Base-by-base conservation (phyloP, 2,797 vertebrate species). In the Arrhamphus sclerolepis region DNA sequence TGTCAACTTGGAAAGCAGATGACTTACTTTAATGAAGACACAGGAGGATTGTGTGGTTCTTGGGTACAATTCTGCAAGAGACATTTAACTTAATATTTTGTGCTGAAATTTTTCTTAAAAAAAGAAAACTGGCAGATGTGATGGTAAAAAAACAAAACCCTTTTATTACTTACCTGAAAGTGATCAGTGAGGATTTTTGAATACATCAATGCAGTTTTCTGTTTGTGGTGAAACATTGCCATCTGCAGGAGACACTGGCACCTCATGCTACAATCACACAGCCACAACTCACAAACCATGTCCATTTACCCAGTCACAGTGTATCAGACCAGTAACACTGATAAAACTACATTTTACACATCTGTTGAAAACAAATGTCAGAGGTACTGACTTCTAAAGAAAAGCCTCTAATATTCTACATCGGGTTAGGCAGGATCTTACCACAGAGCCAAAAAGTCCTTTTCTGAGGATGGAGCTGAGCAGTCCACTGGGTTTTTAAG, bases 241-340 rank as follows among this genome's bases (percentile, higher is more conserved):
- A 99, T 97, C 77, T 96, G 94, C 78, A 99, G 89, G 69, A 99
- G 86, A 72, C 96, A 92, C 92, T 96, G 96, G 87, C 96, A 96
- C 72, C 94, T 95, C 93, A 97, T 86, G 84, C 98, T 99, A 75
- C 4, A 60, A 64, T 29, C 78, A 7, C 10, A 7, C 18, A 44
- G n/a, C n/a, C n/a, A 43, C 42, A 43, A 2, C 10, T 31, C 29
- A 31, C 29, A 31, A 31, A 7, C 10, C n/a, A n/a, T n/a, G n/a
- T n/a, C n/a, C n/a, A n/a, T n/a, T n/a, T n/a, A n/a, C n/a, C n/a
- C n/a, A n/a, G n/a, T n/a, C n/a, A n/a, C n/a, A n/a, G n/a, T n/a
- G n/a, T n/a, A n/a, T n/a, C n/a, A n/a, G n/a, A 26, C 24, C 24
- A 26, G 6, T 26, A 6, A 26, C 24, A 26, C 6, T 26, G 2